phyloP scores from a whole-genome alignment of 2,888 invertebrate species.

The Brachypalpus laphriformis region DNA sequence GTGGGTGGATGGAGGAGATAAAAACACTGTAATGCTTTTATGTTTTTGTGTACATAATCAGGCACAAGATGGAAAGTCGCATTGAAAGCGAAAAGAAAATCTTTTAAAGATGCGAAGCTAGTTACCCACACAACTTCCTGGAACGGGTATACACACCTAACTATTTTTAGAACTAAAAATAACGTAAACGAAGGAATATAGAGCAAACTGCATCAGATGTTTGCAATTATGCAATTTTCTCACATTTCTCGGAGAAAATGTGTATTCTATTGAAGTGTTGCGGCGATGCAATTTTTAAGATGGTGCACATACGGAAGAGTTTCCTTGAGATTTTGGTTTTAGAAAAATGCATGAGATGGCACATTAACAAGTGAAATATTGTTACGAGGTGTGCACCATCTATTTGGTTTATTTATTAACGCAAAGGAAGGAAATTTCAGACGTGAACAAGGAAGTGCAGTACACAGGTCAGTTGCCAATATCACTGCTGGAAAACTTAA shows the following conservation, averaged over 20 bases:
- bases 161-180: conserved; percentile 61
- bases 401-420: neutral
- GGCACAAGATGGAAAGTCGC: conserved; percentile 8
- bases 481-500: too few relatives aligned
- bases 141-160: conserved; percentile 19
- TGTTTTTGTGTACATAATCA: neutral
- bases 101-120: neutral
- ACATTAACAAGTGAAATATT: conserved; percentile 57
- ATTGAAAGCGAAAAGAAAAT: conserved; percentile 22
- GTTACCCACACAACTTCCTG: conserved; percentile 38
- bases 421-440: neutral
- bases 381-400: conserved; percentile 6
- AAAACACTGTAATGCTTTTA: conserved; percentile 29
- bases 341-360: neutral
- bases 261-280: conserved; percentile 38
- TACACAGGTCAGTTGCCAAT: too few relatives aligned
- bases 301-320: conserved; percentile 52
- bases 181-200: conserved; percentile 37
- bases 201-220: conserved; percentile 62
- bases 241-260: conserved; percentile 21
- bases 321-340: conserved; percentile 3
- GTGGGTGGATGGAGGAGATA: neutral
- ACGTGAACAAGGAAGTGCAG: neutral
- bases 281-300: conserved; percentile 29
- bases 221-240: conserved; percentile 67